These are phyloP conservation scores for Poeciliopsis paucimaculata DNA, from an alignment of 2,797 vertebrate species.

Conservation along the genomic window DNA sequence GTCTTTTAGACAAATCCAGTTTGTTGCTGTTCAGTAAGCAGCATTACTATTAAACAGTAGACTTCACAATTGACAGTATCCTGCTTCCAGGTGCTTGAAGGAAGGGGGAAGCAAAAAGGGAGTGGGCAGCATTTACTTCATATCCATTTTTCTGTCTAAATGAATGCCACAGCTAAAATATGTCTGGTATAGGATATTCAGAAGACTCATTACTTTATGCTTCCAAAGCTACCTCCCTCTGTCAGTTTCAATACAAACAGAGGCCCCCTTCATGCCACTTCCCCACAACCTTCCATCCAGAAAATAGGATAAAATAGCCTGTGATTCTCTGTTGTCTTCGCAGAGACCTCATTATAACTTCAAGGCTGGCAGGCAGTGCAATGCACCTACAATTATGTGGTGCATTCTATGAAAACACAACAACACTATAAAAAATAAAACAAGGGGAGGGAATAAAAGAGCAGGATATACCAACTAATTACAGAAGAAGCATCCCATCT, in stretches of 20 bases:
- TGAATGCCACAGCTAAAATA: constrained; percentile 76
- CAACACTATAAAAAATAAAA: constrained; percentile 43
- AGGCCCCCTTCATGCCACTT: constrained; percentile 46
- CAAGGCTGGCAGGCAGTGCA: constrained; percentile 76
- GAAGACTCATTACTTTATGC: constrained; percentile 73
- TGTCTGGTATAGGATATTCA: constrained; percentile 73
- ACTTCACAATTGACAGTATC: constrained; percentile 46
- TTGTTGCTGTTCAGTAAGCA: constrained; percentile 31
- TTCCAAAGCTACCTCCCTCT: constrained; percentile 71
- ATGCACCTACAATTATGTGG: constrained; percentile 76
- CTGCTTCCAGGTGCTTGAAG: constrained; percentile 60
- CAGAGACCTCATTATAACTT: constrained; percentile 83
- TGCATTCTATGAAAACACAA: constrained; percentile 69
- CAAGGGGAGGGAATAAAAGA: constrained; percentile 49
- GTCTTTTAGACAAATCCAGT: constrained; percentile 51
- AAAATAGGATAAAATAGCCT: constrained; percentile 76
- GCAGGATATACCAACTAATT: constrained; percentile 73
- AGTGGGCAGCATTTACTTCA: constrained; percentile 51
- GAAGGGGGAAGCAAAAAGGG: constrained; percentile 10
- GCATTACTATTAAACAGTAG: constrained; percentile 34
- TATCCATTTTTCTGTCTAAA: constrained; percentile 69
- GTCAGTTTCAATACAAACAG: constrained; percentile 80
- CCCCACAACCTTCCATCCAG: constrained; percentile 52
- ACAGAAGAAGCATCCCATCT: constrained; percentile 66
- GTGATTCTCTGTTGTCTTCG: constrained; percentile 75